These are phyloP conservation scores for Motacilla tschutschensis DNA, from an alignment of 2,113 vertebrate genomes.

Conservation along the genomic window DNA sequence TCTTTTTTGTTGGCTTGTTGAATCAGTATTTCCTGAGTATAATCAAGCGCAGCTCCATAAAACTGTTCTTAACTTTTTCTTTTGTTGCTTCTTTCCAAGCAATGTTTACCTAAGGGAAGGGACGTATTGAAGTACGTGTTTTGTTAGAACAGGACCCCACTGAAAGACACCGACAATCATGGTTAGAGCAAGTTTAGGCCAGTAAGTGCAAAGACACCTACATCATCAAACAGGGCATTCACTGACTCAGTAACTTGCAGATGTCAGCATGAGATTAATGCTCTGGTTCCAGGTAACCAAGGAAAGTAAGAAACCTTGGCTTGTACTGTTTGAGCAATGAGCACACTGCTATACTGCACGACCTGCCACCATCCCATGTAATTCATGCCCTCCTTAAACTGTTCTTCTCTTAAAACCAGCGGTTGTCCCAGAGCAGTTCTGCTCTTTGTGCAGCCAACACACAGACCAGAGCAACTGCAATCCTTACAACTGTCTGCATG, in stretches of 20 bases:
- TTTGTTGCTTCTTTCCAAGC: background rate
- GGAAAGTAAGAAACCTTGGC: background rate
- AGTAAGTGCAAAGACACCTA: constrained; percentile 2
- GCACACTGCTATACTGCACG: background rate
- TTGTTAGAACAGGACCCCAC: constrained; percentile 2
- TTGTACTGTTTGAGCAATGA: background rate
- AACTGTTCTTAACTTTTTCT: background rate
- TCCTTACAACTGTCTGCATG: background rate
- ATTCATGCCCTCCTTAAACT: background rate
- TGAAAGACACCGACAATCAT: constrained; percentile 1
- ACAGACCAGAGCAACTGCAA: background rate
- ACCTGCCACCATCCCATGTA: background rate
- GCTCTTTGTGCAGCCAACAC: background rate
- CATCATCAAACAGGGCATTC: background rate
- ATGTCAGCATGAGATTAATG: background rate
- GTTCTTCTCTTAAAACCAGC: background rate
- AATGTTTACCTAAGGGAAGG: constrained; percentile 19
- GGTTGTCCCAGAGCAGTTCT: background rate
- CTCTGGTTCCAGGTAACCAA: constrained; percentile 6
- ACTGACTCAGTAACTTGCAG: background rate
- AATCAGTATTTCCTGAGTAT: background rate
- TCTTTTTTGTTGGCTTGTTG: background rate
- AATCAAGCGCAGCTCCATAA: background rate
- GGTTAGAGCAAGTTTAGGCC: constrained; percentile 24
- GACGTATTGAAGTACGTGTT: background rate